A percentile compares a stretch with the other conserved stretches of the same genome.
These are phyloP conservation scores for Idaea dimidiata DNA, from an alignment of 2,888 invertebrate genomes.

Conservation along the genomic window DNA sequence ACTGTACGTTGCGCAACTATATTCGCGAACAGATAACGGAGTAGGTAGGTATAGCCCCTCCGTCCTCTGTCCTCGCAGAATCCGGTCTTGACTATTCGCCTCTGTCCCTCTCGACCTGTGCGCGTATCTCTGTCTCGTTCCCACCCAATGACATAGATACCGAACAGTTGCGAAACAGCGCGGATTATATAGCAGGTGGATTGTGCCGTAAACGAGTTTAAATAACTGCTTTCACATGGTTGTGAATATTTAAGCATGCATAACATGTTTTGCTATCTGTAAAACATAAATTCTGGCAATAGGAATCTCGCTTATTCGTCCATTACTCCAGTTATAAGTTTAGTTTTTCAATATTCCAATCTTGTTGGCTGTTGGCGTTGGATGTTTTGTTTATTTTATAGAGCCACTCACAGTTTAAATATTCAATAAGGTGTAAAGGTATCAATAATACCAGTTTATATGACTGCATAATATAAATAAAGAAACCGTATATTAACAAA, in stretches of 20 bases:
- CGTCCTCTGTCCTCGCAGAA: slow-evolving; percentile 68
- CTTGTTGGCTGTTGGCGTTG: neutral
- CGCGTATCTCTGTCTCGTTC: slow-evolving; percentile 44
- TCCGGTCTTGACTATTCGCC: slow-evolving; percentile 54
- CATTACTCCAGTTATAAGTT: neutral
- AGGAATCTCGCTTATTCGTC: slow-evolving; percentile 2
- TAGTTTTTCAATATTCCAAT: neutral
- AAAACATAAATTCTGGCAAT: slow-evolving; percentile 19
- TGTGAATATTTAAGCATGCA: slow-evolving; percentile 53
- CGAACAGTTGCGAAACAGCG: slow-evolving; percentile 76
- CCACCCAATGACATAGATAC: slow-evolving; percentile 74
- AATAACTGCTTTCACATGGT: slow-evolving; percentile 76
- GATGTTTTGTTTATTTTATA: neutral
- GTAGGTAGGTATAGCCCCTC: slow-evolving; percentile 68
- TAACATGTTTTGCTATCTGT: slow-evolving; percentile 30
- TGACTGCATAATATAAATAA: slow-evolving; percentile 1
- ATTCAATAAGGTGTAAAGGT: neutral
- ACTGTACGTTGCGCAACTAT: slow-evolving; percentile 75
- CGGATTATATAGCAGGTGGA: slow-evolving; percentile 81
- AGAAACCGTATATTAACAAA: neutral
- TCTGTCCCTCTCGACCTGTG: slow-evolving; percentile 43
- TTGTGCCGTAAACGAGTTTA: slow-evolving; percentile 76
- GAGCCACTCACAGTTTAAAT: neutral
- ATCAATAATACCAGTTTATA: neutral
- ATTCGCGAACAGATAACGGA: slow-evolving; percentile 77